phyloP scores from a whole-genome alignment of 1,140 invertebrate species.

The Drosophila tani region DNA sequence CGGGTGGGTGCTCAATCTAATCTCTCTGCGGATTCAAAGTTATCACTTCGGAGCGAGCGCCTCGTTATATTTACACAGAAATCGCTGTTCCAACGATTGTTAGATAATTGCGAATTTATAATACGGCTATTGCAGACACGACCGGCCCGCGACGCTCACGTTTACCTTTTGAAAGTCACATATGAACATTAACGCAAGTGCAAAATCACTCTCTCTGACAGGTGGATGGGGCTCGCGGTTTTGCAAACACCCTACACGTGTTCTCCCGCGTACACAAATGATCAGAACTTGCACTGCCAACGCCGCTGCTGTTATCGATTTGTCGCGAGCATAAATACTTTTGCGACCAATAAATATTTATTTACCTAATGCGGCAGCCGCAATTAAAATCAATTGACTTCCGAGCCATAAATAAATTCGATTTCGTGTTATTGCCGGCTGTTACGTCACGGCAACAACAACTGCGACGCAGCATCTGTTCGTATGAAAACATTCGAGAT shows the following conservation, averaged over 20 bases:
- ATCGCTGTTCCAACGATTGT: constrained; percentile 50
- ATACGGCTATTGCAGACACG: constrained; percentile 37
- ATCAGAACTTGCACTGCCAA: not conserved
- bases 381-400: constrained; percentile 48
- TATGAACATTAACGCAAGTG: constrained; percentile 18
- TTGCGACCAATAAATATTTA: constrained; percentile 10
- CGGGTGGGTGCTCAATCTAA: constrained; percentile 37
- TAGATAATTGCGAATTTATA: constrained; percentile 74
- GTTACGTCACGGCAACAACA: constrained; percentile 57
- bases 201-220: constrained; percentile 19
- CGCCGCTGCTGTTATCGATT: constrained; percentile 30
- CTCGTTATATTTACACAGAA: constrained; percentile 52
- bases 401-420: constrained; percentile 31
- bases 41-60: constrained; percentile 47
- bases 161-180: constrained; percentile 52
- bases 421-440: constrained; percentile 33
- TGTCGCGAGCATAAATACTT: constrained; percentile 28
- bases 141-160: constrained; percentile 32
- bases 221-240: constrained; percentile 14
- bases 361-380: constrained; percentile 11
- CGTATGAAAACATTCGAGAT: constrained; percentile 6
- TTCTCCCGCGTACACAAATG: not conserved
- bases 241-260: constrained; percentile 38
- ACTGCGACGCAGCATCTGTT: constrained; percentile 19
- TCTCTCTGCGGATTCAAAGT: constrained; percentile 39